Percentiles rank a stretch among this genome's conserved stretches.
Conservation (phyloP, 2,113 vertebrate genomes). For the Conger conger region DNA sequence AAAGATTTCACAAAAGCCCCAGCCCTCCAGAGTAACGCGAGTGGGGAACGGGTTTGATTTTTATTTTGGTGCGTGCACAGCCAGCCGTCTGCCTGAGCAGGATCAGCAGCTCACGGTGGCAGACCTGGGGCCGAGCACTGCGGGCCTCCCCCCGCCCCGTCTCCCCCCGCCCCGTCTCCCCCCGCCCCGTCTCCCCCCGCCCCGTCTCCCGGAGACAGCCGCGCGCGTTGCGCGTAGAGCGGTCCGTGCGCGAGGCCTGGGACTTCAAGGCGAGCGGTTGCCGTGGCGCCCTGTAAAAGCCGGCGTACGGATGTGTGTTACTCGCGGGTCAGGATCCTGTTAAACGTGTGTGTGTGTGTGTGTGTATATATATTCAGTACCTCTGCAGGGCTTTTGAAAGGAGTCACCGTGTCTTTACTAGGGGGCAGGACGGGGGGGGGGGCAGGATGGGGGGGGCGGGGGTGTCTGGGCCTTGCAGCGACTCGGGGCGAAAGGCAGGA, state of each 20-base stretch:
- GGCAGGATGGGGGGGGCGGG: conserved; percentile 67
- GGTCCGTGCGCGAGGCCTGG: too few species aligned
- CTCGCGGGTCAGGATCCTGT: conserved; percentile 58
- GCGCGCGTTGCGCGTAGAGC: too few species aligned
- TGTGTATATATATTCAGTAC: conserved; percentile 31
- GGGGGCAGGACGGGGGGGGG: conserved; percentile 43
- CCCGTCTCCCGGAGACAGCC: too few species aligned
- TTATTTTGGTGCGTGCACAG: too few species aligned
- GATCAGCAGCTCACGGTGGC: too few species aligned
- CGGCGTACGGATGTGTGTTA: conserved; percentile 47
- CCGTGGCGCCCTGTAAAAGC: conserved; percentile 53
- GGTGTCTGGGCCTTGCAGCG: conserved; percentile 72
- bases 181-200: too few species aligned
- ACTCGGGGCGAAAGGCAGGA: conserved; percentile 85
- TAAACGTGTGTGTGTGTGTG: conserved; percentile 41
- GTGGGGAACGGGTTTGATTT: too few species aligned
- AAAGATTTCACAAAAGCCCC: conserved; percentile 10
- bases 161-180: too few species aligned
- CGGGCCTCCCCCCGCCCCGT: too few species aligned
- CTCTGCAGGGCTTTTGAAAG: conserved; percentile 41
- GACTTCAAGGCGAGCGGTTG: conserved; percentile 28
- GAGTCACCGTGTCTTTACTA: conserved; percentile 46
- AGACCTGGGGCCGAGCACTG: too few species aligned
- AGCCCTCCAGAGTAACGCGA: too few species aligned
- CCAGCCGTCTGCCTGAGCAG: too few species aligned